Conservation (phyloP, 2,888 invertebrate genomes). For the Allolobophora icterica region DNA sequence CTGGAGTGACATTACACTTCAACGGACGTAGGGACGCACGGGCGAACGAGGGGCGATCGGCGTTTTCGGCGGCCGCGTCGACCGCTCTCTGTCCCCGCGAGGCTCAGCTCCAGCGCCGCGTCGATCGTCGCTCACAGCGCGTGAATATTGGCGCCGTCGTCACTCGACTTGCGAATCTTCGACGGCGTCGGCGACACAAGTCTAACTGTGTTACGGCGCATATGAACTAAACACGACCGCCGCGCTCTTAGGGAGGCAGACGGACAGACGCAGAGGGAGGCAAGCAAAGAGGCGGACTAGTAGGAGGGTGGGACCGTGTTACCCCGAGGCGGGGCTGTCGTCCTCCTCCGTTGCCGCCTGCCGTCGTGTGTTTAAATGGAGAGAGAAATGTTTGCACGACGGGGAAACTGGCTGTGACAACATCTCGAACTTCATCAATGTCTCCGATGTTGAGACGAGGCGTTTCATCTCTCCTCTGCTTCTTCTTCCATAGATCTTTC, state of each 20-base stretch:
- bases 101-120: not conserved
- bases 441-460: too few species aligned
- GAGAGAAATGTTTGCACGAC: too few species aligned
- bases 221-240: not conserved
- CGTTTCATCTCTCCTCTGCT: too few species aligned
- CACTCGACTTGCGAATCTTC: not conserved
- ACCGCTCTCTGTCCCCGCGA: not conserved
- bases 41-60: not conserved
- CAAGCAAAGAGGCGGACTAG: too few species aligned
- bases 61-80: not conserved
- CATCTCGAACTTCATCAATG: too few species aligned
- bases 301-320: not conserved
- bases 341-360: too few species aligned
- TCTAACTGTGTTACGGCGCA: constrained; percentile 3
- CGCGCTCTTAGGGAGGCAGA: not conserved
- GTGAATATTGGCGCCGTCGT: not conserved
- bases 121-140: not conserved
- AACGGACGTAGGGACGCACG: not conserved
- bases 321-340: not conserved
- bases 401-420: too few species aligned
- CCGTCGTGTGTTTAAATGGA: too few species aligned
- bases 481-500: too few species aligned
- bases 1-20: constrained; percentile 17
- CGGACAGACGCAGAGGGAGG: not conserved
- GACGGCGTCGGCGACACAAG: not conserved